A percentile compares a stretch with the other conserved stretches of the same genome.
Conservation (phyloP, 2,797 vertebrate species). For the Ciconia nigra region DNA sequence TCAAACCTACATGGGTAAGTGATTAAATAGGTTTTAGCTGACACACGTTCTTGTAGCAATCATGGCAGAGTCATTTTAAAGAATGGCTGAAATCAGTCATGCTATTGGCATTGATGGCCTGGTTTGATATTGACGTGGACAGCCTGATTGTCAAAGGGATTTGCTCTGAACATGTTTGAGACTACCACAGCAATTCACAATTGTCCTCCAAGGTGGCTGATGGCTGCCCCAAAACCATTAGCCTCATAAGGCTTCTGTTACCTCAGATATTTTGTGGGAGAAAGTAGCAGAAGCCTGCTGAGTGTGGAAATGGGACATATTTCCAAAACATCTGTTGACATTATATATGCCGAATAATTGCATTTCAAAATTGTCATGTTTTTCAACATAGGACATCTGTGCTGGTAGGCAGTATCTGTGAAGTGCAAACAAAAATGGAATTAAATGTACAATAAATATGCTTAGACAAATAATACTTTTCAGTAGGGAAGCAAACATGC, state of each 20-base stretch:
- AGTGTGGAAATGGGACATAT: slow-evolving; percentile 18
- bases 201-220: background rate
- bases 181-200: background rate
- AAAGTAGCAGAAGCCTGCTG: background rate
- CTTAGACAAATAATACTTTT: slow-evolving; percentile 2
- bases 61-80: background rate
- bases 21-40: background rate
- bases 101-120: background rate
- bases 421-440: slow-evolving; percentile 51
- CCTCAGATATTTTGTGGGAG: background rate
- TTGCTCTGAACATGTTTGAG: background rate
- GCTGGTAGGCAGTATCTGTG: slow-evolving; percentile 16
- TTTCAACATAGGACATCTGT: slow-evolving; percentile 65
- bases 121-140: background rate
- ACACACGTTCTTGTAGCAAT: background rate
- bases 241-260: background rate
- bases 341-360: background rate
- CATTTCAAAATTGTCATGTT: slow-evolving; percentile 57
- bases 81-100: background rate
- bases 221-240: background rate
- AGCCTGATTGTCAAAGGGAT: background rate
- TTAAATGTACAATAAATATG: slow-evolving; percentile 39
- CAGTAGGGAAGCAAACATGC: background rate
- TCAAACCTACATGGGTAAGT: background rate
- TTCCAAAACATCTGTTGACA: slow-evolving; percentile 57